A percentile compares a stretch with the other conserved stretches of the same genome.
These are phyloP conservation scores for Philonicus albiceps DNA, from an alignment of 2,888 invertebrate species.

Conservation along the genomic window DNA sequence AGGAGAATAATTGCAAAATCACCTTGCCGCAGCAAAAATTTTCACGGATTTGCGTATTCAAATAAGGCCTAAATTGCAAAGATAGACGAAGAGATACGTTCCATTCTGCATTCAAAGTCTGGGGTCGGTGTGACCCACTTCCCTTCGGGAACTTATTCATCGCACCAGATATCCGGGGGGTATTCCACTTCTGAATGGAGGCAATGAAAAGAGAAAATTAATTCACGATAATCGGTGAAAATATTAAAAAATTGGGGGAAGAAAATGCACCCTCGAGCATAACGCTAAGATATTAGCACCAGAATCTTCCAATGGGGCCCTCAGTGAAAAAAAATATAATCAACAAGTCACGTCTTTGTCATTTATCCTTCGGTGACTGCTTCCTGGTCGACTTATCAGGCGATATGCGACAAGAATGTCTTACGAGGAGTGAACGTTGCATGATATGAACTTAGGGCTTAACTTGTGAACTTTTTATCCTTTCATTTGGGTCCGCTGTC, in stretches of 20 bases:
- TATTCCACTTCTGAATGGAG: background rate
- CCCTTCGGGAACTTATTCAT: background rate
- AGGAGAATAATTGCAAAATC: background rate
- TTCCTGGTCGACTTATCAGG: conserved; percentile 40
- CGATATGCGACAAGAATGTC: conserved; percentile 19
- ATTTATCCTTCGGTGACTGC: conserved; percentile 48
- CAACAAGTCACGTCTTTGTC: conserved; percentile 51
- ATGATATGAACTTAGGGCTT: background rate
- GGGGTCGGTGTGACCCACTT: background rate
- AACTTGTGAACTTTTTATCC: background rate
- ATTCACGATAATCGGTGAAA: conserved; percentile 45
- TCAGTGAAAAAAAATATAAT: conserved; percentile 3
- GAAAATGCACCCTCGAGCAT: background rate
- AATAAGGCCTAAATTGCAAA: background rate
- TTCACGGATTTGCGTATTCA: background rate
- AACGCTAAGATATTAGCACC: conserved; percentile 6
- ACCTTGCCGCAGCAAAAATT: background rate
- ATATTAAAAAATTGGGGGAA: conserved; percentile 5
- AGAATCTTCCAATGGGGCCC: background rate
- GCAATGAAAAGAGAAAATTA: conserved; percentile 42
- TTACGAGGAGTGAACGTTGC: background rate
- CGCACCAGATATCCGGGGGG: background rate
- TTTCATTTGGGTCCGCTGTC: background rate
- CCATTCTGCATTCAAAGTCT: background rate
- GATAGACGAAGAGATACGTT: background rate